Evolutionary conservation across 2,113 vertebrate genomes (phyloP).

Genomic region (Notothenia coriiceps): DNA sequence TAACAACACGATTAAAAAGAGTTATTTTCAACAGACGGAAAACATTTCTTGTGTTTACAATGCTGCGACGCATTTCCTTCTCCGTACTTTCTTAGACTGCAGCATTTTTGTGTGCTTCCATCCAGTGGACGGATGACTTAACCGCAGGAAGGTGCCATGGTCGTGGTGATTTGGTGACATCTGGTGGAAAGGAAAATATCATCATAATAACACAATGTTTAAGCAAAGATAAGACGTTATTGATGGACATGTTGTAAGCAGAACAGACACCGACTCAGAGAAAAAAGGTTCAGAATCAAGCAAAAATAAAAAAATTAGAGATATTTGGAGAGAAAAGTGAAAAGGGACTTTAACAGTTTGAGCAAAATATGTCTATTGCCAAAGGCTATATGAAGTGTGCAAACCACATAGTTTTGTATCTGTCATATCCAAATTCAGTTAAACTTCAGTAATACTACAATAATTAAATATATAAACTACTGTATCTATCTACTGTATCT

Average conservation of each 20-base stretch:
- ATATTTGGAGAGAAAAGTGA: not conserved
- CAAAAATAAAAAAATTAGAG: not conserved
- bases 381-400: no score
- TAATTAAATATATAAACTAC: no score
- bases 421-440: no score
- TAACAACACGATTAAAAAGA: not conserved
- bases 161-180: conserved; percentile 24
- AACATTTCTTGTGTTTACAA: not conserved
- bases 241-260: not conserved
- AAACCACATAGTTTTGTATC: no score
- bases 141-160: not conserved
- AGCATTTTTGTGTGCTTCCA: conserved; percentile 13
- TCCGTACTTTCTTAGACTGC: not conserved
- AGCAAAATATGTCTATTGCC: not conserved
- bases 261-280: no score
- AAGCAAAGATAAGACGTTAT: not conserved
- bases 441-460: not conserved
- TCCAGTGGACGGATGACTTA: not conserved
- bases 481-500: not conserved
- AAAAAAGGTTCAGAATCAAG: not conserved
- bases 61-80: not conserved
- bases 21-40: not conserved
- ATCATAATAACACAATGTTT: not conserved
- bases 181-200: conserved; percentile 38
- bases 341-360: not conserved